Conservation (phyloP, 2,888 invertebrate genomes). For the Parnassius glacialis region DNA sequence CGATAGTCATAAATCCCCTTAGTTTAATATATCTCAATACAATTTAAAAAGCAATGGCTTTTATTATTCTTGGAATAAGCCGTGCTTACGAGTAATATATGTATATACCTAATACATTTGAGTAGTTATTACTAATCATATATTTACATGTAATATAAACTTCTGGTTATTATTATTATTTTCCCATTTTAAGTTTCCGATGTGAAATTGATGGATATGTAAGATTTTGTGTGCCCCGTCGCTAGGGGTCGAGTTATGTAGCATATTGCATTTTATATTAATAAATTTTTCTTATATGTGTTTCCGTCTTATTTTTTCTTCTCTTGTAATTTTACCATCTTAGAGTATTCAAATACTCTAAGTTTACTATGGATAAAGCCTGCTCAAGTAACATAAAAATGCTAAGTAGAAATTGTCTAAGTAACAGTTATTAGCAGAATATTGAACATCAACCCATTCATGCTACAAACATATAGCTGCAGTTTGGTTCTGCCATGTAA, state of each 20-base stretch:
- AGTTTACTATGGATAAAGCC: no score
- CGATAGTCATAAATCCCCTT: conserved; percentile 5
- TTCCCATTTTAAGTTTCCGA: conserved; percentile 41
- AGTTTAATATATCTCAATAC: conserved; percentile 13
- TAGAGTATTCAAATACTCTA: no score
- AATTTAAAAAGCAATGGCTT: conserved; percentile 6
- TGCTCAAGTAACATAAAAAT: no score
- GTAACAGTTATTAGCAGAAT: no score
- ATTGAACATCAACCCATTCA: no score
- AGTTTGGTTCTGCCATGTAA: no score
- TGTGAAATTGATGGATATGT: conserved; percentile 41
- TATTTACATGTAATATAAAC: conserved; percentile 50
- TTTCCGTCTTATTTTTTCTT: conserved; percentile 27
- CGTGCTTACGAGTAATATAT: conserved; percentile 35
- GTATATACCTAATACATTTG: conserved; percentile 43
- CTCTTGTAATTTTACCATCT: no score
- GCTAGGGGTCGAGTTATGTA: conserved; percentile 46
- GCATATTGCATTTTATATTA: conserved; percentile 74
- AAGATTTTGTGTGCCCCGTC: conserved; percentile 36
- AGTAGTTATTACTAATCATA: conserved; percentile 49
- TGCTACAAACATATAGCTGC: no score
- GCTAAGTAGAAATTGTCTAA: no score
- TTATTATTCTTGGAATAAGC: conserved; percentile 33
- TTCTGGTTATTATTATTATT: conserved; percentile 39
- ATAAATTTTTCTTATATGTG: conserved; percentile 78